Percentiles rank a stretch among this genome's conserved stretches.
phyloP scores from a whole-genome alignment of 2,888 invertebrate species.

The Conchocele bisecta region DNA sequence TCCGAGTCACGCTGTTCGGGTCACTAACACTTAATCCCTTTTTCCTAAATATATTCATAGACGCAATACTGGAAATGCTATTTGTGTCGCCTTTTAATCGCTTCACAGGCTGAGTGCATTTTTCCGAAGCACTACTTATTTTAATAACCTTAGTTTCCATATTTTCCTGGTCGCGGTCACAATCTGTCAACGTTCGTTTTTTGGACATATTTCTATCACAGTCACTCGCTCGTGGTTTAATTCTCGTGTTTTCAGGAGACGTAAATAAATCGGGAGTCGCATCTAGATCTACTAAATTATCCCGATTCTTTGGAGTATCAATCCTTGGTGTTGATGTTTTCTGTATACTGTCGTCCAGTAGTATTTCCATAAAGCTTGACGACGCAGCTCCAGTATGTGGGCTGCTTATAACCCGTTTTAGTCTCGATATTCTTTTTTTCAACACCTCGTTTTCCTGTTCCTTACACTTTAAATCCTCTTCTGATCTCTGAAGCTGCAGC shows the following conservation, averaged over 20 bases:
- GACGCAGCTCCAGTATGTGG: conserved; percentile 53
- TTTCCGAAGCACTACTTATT: conserved; percentile 64
- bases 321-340: conserved; percentile 60
- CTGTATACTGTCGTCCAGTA: conserved; percentile 65
- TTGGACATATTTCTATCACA: too few relatives aligned
- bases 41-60: conserved; percentile 73
- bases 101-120: conserved; percentile 37
- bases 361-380: conserved; percentile 66
- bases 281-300: conserved; percentile 51
- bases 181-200: conserved; percentile 3
- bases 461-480: conserved; percentile 68
- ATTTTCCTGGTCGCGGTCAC: conserved; percentile 44
- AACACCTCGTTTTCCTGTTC: conserved; percentile 67
- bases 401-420: conserved; percentile 57
- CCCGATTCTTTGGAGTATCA: conserved; percentile 16
- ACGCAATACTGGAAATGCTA: conserved; percentile 27
- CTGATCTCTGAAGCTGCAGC: conserved; percentile 66
- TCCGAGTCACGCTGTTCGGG: conserved; percentile 62
- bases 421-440: conserved; percentile 56
- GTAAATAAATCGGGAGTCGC: conserved; percentile 47
- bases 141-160: conserved; percentile 67
- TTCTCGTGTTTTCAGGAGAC: conserved; percentile 12
- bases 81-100: conserved; percentile 41
- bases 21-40: conserved; percentile 46
- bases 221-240: neutral